phyloP scores from a whole-genome alignment of 2,113 vertebrate genomes.

The Phalacrocorax pelagicus region DNA sequence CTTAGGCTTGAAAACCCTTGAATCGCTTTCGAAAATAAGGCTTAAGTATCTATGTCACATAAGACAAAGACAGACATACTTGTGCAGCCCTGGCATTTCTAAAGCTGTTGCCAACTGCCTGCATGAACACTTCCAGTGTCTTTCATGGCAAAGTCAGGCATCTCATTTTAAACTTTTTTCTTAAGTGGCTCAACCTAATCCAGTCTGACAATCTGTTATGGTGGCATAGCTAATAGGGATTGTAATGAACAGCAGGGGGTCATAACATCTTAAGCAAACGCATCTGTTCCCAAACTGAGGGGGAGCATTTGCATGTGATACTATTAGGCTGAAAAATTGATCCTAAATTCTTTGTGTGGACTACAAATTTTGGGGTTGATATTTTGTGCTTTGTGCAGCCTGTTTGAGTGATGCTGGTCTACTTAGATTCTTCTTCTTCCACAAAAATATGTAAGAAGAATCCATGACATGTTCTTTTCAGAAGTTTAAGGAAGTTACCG shows the following conservation, averaged over 20 bases:
- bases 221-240: slow-evolving; percentile 21
- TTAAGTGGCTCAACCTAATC: slow-evolving; percentile 10
- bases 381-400: background rate
- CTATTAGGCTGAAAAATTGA: background rate
- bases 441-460: background rate
- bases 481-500: background rate
- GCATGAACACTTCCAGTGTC: background rate
- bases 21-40: background rate
- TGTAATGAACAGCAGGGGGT: background rate
- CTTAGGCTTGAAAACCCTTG: slow-evolving; percentile 1
- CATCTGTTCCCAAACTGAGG: background rate
- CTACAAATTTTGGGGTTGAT: background rate
- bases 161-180: background rate
- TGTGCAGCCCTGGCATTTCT: background rate
- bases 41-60: background rate
- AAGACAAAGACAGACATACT: background rate
- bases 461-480: background rate
- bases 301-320: background rate
- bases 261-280: slow-evolving; percentile 8
- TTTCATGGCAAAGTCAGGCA: background rate
- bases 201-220: background rate
- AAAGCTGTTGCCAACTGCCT: background rate
- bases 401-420: background rate
- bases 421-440: background rate
- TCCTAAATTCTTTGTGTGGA: background rate